Conservation (phyloP, 2,113 vertebrate species). For the Nestor notabilis region DNA sequence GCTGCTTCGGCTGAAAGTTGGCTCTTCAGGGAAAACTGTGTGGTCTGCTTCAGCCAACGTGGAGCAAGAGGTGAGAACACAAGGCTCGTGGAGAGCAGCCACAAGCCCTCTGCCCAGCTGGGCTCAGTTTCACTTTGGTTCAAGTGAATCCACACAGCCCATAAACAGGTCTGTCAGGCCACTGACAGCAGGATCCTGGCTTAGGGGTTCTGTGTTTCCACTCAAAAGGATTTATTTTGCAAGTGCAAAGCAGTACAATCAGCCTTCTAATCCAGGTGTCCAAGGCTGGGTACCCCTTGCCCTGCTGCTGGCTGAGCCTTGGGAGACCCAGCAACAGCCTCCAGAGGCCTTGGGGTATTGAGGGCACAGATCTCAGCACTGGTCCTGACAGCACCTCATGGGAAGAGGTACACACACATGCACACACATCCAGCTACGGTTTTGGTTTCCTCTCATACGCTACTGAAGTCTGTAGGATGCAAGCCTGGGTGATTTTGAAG, state of each 20-base stretch:
- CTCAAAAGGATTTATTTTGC: not conserved
- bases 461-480: not conserved
- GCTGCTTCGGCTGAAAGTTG: not conserved
- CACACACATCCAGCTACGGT: rapidly evolving
- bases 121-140: not conserved
- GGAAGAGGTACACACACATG: not conserved
- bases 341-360: not conserved
- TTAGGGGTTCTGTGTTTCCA: not conserved
- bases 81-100: rapidly evolving
- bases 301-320: not conserved
- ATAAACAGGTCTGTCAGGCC: not conserved
- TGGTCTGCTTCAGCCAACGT: rapidly evolving
- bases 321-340: rapidly evolving
- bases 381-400: rapidly evolving
- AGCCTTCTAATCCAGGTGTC: not conserved
- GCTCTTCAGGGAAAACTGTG: not conserved
- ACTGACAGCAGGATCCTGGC: not conserved
- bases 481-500: not conserved
- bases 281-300: too few species aligned
- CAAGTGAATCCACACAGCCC: not conserved
- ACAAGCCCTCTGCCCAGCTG: not conserved
- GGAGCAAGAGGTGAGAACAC: not conserved
- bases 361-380: not conserved
- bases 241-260: not conserved
- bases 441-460: rapidly evolving